Evolutionary conservation across 1,140 invertebrate genomes (phyloP).

Genomic region (Drosophila mojavensis): DNA sequence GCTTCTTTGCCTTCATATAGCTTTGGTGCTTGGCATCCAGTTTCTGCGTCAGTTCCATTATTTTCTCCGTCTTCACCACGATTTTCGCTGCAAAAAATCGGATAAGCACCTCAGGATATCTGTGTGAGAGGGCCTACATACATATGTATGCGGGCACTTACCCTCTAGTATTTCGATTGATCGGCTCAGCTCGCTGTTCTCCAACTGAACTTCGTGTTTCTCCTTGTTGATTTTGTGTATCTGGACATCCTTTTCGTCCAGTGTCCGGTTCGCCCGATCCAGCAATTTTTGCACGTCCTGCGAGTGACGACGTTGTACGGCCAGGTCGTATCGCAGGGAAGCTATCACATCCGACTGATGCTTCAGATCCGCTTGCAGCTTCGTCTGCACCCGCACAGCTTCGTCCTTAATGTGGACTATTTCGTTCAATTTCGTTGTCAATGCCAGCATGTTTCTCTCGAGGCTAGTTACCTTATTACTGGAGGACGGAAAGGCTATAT

Average conservation of each 20-base stretch:
- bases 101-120: not conserved
- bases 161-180: conserved; percentile 58
- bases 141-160: not conserved
- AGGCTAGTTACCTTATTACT: conserved; percentile 34
- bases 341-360: conserved; percentile 27
- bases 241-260: conserved; percentile 26
- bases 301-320: conserved; percentile 9
- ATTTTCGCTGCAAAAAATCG: conserved; percentile 1
- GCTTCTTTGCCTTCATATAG: conserved; percentile 86
- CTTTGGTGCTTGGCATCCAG: conserved; percentile 86
- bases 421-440: conserved; percentile 30
- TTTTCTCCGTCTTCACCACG: not conserved
- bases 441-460: conserved; percentile 27
- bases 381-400: conserved; percentile 6
- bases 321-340: conserved; percentile 32
- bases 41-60: conserved; percentile 86
- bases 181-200: conserved; percentile 38
- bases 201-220: conserved; percentile 26
- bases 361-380: conserved; percentile 27
- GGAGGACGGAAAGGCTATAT: too few species aligned
- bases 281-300: conserved; percentile 24
- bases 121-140: not conserved
- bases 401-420: conserved; percentile 24
- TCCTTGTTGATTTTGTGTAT: conserved; percentile 36
- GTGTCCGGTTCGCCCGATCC: not conserved